These are phyloP conservation scores for Syrmaticus mikado DNA, from an alignment of 2,113 vertebrate genomes.

Conservation along the genomic window DNA sequence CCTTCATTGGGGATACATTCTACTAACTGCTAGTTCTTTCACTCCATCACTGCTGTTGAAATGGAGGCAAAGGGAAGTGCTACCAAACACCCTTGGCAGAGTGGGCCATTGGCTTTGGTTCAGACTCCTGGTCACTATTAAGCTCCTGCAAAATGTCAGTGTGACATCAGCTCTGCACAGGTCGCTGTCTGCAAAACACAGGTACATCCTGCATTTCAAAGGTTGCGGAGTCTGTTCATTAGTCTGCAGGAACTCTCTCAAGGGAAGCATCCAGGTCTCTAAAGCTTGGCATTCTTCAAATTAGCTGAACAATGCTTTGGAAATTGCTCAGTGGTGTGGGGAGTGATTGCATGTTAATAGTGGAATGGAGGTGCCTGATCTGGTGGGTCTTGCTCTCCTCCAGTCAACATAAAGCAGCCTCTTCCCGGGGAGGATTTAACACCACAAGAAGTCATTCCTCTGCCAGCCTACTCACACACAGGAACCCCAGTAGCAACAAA, in stretches of 20 bases:
- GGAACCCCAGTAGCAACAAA: background rate
- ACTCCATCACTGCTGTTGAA: background rate
- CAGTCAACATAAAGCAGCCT: background rate
- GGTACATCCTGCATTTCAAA: background rate
- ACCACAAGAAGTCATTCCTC: background rate
- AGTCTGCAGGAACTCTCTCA: background rate
- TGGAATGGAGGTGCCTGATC: background rate
- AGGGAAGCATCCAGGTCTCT: background rate
- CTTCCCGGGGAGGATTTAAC: background rate
- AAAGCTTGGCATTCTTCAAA: background rate
- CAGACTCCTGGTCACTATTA: background rate
- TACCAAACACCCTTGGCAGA: background rate
- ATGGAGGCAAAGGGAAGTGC: no score
- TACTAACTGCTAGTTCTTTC: no score
- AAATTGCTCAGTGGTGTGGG: background rate
- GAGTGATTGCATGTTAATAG: background rate
- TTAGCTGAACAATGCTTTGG: background rate
- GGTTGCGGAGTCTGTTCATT: background rate
- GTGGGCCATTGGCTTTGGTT: background rate
- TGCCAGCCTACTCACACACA: background rate
- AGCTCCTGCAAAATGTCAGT: background rate
- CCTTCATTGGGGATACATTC: background rate
- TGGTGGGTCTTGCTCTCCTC: background rate
- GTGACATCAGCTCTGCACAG: no score
- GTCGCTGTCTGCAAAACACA: background rate